Conservation (phyloP, 37 sponge, comb jelly and placozoan species). For the Crambe crambe region DNA sequence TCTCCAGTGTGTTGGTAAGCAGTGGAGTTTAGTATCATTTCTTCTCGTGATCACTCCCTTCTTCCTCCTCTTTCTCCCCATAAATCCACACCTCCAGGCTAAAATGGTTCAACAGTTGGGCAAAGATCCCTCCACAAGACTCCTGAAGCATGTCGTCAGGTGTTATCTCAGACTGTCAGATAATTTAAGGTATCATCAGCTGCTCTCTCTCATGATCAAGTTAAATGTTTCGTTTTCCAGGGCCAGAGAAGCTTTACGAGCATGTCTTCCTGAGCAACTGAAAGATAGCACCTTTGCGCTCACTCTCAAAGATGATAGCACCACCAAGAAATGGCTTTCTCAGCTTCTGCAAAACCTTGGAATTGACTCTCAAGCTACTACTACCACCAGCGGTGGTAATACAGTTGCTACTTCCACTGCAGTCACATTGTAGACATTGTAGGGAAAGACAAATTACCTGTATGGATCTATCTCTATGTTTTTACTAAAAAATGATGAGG, state of each 20-base stretch:
- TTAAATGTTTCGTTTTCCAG: constrained; percentile 19
- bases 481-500: too few species aligned
- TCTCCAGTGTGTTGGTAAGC: constrained; percentile 88
- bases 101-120: constrained; percentile 90
- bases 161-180: constrained; percentile 96
- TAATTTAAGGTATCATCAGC: constrained; percentile 67
- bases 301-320: constrained; percentile 88
- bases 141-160: constrained; percentile 94
- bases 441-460: too few species aligned
- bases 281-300: constrained; percentile 82
- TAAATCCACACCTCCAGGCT: constrained; percentile 28
- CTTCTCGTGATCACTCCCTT: neutral
- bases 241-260: constrained; percentile 90
- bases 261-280: constrained; percentile 91
- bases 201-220: neutral
- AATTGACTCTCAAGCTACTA: constrained; percentile 1
- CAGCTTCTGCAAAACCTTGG: constrained; percentile 84
- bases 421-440: neutral
- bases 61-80: neutral
- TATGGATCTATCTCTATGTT: too few species aligned
- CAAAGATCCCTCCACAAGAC: constrained; percentile 89
- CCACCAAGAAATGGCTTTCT: constrained; percentile 91
- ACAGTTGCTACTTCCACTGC: neutral
- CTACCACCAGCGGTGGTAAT: neutral
- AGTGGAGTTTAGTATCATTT: neutral